phyloP scores from a whole-genome alignment of 2,888 invertebrate species.

The Meteorus cinctellus region DNA sequence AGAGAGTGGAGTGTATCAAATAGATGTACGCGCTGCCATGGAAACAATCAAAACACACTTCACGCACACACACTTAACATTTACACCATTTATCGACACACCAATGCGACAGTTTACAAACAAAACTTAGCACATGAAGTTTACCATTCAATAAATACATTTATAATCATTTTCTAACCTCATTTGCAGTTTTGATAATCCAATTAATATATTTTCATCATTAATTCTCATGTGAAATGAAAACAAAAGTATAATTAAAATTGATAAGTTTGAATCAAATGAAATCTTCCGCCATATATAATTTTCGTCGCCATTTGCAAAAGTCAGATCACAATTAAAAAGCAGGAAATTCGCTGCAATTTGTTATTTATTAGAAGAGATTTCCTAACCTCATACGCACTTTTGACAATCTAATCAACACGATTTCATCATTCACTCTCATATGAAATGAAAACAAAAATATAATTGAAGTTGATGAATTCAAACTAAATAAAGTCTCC shows the following conservation, averaged over 20 bases:
- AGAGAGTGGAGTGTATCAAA: constrained; percentile 46
- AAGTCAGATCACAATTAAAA: neutral
- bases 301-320: constrained; percentile 20
- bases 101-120: neutral
- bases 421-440: too few species aligned
- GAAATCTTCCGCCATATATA: constrained; percentile 2
- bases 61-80: neutral
- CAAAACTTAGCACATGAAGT: neutral
- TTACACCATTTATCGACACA: too few species aligned
- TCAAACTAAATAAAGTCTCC: too few species aligned
- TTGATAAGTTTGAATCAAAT: neutral
- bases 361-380: too few species aligned
- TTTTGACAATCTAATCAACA: too few species aligned
- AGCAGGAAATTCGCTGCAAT: too few species aligned
- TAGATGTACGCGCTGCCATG: constrained; percentile 52
- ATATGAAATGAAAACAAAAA: too few species aligned
- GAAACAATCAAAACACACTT: constrained; percentile 45
- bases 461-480: too few species aligned
- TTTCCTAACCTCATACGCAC: too few species aligned
- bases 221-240: neutral
- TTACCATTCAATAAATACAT: neutral
- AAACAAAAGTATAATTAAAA: neutral
- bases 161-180: neutral
- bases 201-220: neutral
- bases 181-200: neutral